Evolutionary conservation across 1,140 invertebrate genomes (phyloP).

Genomic region (Zaprionus ornatus): DNA sequence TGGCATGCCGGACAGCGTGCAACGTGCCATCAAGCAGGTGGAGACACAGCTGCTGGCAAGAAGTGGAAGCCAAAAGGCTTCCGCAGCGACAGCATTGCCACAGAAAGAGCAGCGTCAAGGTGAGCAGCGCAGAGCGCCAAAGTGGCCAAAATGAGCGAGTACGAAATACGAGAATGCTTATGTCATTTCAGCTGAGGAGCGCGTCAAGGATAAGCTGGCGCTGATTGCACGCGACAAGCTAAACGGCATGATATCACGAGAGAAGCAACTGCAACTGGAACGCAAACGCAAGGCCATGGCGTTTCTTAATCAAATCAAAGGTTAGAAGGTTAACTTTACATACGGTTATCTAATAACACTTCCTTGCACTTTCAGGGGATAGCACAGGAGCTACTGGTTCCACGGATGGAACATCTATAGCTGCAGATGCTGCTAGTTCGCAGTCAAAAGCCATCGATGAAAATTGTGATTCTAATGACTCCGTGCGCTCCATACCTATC

Average conservation of each 20-base stretch:
- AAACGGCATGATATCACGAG: conserved; percentile 85
- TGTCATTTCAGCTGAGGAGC: conserved; percentile 85
- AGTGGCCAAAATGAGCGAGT: background rate
- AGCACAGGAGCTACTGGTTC: background rate
- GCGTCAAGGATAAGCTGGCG: conserved; percentile 87
- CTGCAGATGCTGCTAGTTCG: background rate
- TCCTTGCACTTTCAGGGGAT: conserved; percentile 32
- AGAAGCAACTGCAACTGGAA: conserved; percentile 89
- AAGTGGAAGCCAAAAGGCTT: conserved; percentile 40
- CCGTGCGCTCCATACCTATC: conserved; percentile 82
- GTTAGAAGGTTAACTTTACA: conserved; percentile 19
- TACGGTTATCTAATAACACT: background rate
- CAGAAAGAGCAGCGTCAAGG: conserved; percentile 75
- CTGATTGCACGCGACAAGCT: conserved; percentile 87
- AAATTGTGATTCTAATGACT: conserved; percentile 63
- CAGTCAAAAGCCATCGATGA: conserved; percentile 21
- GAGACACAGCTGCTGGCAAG: conserved; percentile 74
- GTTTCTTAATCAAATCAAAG: conserved; percentile 87
- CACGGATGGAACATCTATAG: background rate
- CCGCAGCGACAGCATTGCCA: conserved; percentile 19
- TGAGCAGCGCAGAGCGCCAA: conserved; percentile 5
- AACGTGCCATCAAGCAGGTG: conserved; percentile 78
- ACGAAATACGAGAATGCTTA: background rate
- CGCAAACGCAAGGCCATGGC: conserved; percentile 88
- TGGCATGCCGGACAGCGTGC: conserved; percentile 73